phyloP scores from a whole-genome alignment of 2,113 vertebrate genomes.

The Tapirus terrestris region DNA sequence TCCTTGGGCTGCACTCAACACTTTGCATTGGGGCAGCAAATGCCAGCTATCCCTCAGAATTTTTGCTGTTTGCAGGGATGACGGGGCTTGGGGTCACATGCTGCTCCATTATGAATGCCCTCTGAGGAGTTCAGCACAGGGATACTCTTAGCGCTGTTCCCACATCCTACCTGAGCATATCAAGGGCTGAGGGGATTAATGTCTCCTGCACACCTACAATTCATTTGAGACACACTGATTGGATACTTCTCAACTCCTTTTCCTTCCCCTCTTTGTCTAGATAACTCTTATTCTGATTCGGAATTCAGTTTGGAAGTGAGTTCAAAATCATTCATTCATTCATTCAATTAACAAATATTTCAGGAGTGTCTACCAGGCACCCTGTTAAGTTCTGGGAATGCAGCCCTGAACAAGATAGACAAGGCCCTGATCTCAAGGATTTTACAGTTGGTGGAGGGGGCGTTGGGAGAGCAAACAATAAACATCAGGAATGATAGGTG shows the following conservation, averaged over 20 bases:
- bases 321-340: constrained; percentile 1
- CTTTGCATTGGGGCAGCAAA: neutral
- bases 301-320: neutral
- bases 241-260: neutral
- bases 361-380: neutral
- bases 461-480: neutral
- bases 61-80: neutral
- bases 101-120: neutral
- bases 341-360: constrained; percentile 20
- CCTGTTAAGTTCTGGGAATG: neutral
- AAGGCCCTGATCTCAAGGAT: neutral
- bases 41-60: neutral
- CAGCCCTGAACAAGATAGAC: neutral
- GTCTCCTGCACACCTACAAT: neutral
- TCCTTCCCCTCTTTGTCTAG: neutral
- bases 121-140: neutral
- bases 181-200: neutral
- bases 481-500: neutral
- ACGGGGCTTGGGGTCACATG: neutral
- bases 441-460: neutral
- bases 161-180: neutral
- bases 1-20: neutral
- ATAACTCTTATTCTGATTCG: neutral
- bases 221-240: neutral
- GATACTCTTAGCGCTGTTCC: neutral